Evolutionary conservation across 1,140 invertebrate species (phyloP), one percentile per base, ranked within the genome.

Genomic region (Globodera rostochiensis): DNA sequence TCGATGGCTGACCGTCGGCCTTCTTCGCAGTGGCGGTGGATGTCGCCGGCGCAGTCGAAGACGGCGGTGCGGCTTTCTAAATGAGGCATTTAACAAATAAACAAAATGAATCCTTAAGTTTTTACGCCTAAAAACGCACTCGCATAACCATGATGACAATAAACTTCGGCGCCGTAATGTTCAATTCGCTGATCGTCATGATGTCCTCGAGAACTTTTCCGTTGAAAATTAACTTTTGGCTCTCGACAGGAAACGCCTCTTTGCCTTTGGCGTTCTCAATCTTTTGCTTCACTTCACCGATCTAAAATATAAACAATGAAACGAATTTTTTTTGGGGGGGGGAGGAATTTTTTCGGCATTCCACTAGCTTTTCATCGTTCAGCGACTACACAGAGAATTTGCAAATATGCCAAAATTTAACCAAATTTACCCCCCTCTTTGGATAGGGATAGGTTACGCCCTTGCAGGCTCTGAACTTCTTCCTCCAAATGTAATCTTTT

Each of bases 141-240:
- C 67, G 60, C 21, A 78, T 79, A n/a, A 64, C 64, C n/a, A 73
- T 53, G 45, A 77, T 21, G 36, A 60, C 49, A 46, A 60, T 80
- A n/a, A 64, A 60, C 8, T 90, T 90, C 71, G 81, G 80, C 6
- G 73, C 6, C 64, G 83, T 86, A 74, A 89, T 64, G 21, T 84
- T 84, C 21, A 86, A 25, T 19, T 84, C 79, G n/a, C 73, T 77
- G 11, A 89, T 70, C 13, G 77, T 83, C n/a, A 73, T 47, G 9
- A 67, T 50, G 67, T 89, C 88, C 1, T 82, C 81, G 13, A 89
- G 80, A 77, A 88, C 79, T 80, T 90, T 90, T 67, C 88, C 88
- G 64, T 89, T 89, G 80, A 89, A 89, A 60, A 89, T 90, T 5
- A 89, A 78, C 50, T 89, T 89, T 74, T 88, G 86, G 19, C 75